Evolutionary conservation across 2,888 invertebrate genomes (phyloP), one percentile per base, ranked within the genome.

Genomic region (Pocota personata): DNA sequence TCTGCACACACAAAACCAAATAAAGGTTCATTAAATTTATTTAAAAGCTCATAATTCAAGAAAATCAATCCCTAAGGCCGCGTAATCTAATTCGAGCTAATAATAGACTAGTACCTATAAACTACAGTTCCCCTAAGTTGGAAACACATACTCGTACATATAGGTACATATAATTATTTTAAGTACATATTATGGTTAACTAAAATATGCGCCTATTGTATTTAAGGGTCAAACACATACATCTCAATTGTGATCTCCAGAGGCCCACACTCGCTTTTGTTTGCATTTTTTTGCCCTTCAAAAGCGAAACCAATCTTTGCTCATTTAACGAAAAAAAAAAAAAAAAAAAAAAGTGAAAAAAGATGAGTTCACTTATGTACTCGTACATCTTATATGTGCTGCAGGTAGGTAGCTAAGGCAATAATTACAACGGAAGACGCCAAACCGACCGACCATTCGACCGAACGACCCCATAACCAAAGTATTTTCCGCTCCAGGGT

Each of bases 401-500:
- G 52, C 57, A 73, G 52, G 60, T 60, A 78, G 78, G 46, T 71
- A 60, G 78, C 48, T 27, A 50, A 46, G 55, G 48, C 32, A 40
- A 50, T 16, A 19, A 37, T 35, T 27, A 52, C 55, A 12, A 10
- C 50, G 52, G 67, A 79, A 71, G 71, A 76, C 52, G 35, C 46
- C 66, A 69, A n/a, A 50, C 40, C 69, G 35, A 71, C 27, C 84
- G 82, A 75, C 21, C 57, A 79, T 72, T 75, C 78, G 52, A 83
- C 72, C 77, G 72, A 55, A 73, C 80, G 84, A 86, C 84, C 80
- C 84, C 71, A 76, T 66, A 83, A 73, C 80, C 64, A 16, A 86
- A 60, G 80, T 86, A 67, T 76, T 86, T 80, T 71, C 50, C 58
- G 76, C 80, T 86, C 14, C 84, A 86, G 84, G 84, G 80, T 86